phyloP scores from a whole-genome alignment of 2,113 vertebrate genomes.

The Nannobrachium achirus region DNA sequence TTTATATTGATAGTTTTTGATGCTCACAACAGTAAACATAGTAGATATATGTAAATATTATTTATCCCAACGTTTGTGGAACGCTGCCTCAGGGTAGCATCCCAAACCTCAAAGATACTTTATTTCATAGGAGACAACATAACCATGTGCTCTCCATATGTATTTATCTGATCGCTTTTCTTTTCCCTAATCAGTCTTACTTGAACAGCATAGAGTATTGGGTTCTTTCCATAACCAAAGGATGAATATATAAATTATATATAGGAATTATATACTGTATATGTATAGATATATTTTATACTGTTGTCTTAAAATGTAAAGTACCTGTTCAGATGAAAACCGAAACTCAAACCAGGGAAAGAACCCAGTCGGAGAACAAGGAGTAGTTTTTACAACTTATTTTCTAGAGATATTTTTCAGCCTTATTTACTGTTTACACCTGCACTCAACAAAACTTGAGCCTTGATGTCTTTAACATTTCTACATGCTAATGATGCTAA shows the following conservation, averaged over 20 bases:
- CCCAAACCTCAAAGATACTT: slow-evolving; percentile 42
- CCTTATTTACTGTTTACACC: slow-evolving; percentile 74
- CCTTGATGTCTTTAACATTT: slow-evolving; percentile 62
- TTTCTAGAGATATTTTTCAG: slow-evolving; percentile 63
- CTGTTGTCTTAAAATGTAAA: slow-evolving; percentile 55
- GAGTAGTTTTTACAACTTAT: slow-evolving; percentile 67
- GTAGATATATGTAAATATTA: slow-evolving; percentile 61
- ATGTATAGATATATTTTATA: slow-evolving; percentile 67
- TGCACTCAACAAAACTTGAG: slow-evolving; percentile 61
- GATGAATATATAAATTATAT: slow-evolving; percentile 38
- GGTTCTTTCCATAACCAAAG: slow-evolving; percentile 66
- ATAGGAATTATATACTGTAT: too few species aligned
- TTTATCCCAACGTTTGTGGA: slow-evolving; percentile 57
- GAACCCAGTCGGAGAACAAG: slow-evolving; percentile 41
- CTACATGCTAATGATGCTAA: slow-evolving; percentile 55
- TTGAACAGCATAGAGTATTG: slow-evolving; percentile 58
- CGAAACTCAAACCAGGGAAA: slow-evolving; percentile 30
- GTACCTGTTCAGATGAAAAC: slow-evolving; percentile 51
- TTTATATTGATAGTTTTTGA: slow-evolving; percentile 29
- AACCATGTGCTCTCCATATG: slow-evolving; percentile 32
- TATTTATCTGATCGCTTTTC: slow-evolving; percentile 43
- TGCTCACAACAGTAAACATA: slow-evolving; percentile 25
- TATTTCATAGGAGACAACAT: slow-evolving; percentile 44
- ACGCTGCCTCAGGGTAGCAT: slow-evolving; percentile 33
- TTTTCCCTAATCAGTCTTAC: slow-evolving; percentile 57